phyloP scores from a whole-genome alignment of 2,888 invertebrate genomes.

The Noctua janthe region DNA sequence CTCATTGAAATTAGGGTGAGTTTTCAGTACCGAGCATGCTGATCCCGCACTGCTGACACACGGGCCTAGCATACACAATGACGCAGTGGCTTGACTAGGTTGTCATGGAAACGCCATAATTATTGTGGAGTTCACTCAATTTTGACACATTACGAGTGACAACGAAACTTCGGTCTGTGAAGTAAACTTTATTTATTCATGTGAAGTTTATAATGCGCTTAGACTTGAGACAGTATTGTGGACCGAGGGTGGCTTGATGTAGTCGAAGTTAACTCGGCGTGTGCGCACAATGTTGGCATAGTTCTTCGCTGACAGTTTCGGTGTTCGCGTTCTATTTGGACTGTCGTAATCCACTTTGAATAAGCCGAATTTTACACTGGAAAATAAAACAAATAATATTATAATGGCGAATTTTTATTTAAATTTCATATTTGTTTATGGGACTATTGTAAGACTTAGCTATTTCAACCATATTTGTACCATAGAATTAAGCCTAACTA shows the following conservation, averaged over 20 bases:
- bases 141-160: no score
- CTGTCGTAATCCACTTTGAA: conserved; percentile 85
- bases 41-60: no score
- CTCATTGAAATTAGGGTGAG: no score
- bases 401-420: not conserved
- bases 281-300: conserved; percentile 83
- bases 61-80: no score
- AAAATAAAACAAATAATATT: conserved; percentile 54
- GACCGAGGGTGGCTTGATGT: conserved; percentile 67
- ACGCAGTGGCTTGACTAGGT: no score
- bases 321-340: conserved; percentile 82
- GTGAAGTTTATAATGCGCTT: no score
- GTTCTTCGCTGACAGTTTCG: conserved; percentile 85
- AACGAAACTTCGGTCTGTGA: no score
- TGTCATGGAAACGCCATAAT: no score
- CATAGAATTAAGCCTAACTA: not conserved
- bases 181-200: no score
- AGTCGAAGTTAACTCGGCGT: conserved; percentile 81
- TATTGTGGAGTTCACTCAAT: no score
- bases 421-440: not conserved
- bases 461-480: not conserved
- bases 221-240: not conserved
- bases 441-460: no score
- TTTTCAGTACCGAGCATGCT: no score
- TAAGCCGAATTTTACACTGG: conserved; percentile 86